phyloP scores from a whole-genome alignment of 1,140 invertebrate genomes.

The Fopius arisanus region DNA sequence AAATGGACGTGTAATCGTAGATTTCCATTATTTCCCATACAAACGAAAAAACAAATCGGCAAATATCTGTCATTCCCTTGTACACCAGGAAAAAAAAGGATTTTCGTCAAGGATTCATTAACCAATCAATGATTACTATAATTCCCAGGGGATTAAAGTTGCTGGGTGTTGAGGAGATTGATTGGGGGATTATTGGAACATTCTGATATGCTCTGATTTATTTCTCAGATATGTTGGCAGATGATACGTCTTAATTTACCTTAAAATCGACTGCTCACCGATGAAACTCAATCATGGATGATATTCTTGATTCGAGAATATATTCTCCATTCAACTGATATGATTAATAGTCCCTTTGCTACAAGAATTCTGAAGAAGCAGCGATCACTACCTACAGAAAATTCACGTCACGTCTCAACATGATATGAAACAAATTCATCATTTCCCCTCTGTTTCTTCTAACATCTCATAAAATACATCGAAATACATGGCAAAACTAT shows the following conservation, averaged over 20 bases:
- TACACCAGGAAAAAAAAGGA: too few relatives aligned
- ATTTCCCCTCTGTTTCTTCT: slow-evolving; percentile 22
- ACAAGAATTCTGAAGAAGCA: neutral
- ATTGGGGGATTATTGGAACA: neutral
- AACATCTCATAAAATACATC: slow-evolving; percentile 47
- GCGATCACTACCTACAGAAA: slow-evolving; percentile 5
- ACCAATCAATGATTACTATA: too few relatives aligned
- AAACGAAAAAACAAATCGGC: too few relatives aligned
- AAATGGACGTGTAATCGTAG: too few relatives aligned
- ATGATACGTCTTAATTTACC: neutral
- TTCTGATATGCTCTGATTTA: neutral
- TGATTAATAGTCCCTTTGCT: neutral
- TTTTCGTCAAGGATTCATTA: too few relatives aligned
- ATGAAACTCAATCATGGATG: neutral
- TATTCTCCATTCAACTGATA: neutral
- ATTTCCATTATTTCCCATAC: too few relatives aligned
- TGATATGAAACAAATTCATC: slow-evolving; percentile 4
- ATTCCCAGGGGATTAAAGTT: too few relatives aligned
- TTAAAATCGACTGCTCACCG: neutral
- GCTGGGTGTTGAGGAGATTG: neutral
- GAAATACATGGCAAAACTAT: slow-evolving; percentile 43
- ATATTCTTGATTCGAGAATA: too few relatives aligned
- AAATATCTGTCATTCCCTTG: too few relatives aligned
- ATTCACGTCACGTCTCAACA: neutral
- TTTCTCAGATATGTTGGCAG: neutral